These are phyloP conservation scores for Darevskia nairensis DNA, from an alignment of 2,797 vertebrate genomes.

Conservation along the genomic window DNA sequence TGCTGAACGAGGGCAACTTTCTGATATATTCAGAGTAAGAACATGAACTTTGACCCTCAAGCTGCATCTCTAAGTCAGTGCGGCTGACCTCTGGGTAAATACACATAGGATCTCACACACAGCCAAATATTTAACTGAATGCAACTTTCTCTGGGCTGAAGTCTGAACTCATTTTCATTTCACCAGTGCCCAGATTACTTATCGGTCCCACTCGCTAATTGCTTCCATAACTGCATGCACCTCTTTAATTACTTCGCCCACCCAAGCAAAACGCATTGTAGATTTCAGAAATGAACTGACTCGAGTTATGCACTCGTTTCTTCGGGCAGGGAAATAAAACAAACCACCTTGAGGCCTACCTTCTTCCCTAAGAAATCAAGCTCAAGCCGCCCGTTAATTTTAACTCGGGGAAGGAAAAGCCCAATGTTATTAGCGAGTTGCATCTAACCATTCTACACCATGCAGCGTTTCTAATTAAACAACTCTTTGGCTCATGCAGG, in stretches of 20 bases:
- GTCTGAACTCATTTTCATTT: neutral
- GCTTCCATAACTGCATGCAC: neutral
- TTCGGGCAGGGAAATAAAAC: neutral
- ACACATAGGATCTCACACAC: neutral
- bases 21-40: too few relatives aligned
- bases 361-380: neutral
- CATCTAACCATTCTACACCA: neutral
- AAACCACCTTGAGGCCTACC: fast-evolving
- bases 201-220: constrained; percentile 47
- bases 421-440: neutral
- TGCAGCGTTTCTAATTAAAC: constrained; percentile 11
- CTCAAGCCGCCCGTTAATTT: constrained; percentile 11
- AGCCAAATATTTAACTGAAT: too few relatives aligned
- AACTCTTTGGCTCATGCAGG: constrained; percentile 35
- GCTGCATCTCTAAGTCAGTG: too few relatives aligned
- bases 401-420: neutral
- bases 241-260: constrained; percentile 42
- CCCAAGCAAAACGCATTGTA: constrained; percentile 35
- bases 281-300: constrained; percentile 47
- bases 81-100: neutral
- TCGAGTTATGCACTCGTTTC: constrained; percentile 37
- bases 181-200: constrained; percentile 48
- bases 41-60: too few relatives aligned
- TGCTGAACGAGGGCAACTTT: too few relatives aligned
- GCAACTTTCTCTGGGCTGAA: neutral